Evolutionary conservation across 2,888 invertebrate genomes (phyloP), one percentile per base, ranked within the genome.

Genomic region (Drosophila sordidapex): DNA sequence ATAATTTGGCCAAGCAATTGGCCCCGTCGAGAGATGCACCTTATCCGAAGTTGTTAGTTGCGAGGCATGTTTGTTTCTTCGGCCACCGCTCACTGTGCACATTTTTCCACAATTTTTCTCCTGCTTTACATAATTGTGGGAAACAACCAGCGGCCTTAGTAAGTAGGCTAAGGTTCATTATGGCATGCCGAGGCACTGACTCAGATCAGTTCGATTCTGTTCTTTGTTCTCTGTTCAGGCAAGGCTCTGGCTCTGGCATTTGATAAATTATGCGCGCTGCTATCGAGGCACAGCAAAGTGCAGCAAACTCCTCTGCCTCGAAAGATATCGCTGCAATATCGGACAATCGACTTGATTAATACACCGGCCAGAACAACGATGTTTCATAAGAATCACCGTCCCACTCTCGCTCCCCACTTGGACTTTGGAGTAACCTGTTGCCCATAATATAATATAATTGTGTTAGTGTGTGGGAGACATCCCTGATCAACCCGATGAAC

Each of bases 141-240:
- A 87, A 87, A 90, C 86, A 81, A 87, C 87, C 87, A 79, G 87
- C 90, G 87, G 87, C 83, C 86, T 85, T 84, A 74, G 71, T 78
- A 87, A 87, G 88, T 87, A 89, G 87, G 87, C 87, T 87, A 87
- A 87, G 87, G 89, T 87, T 89, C 90, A 79, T 87, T 87, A 86
- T 85, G 86, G 87, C 86, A 86, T 85, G 80, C 87, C 89, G 78
- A 78, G 70, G 63, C 84, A 87, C 88, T 89, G 85, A 87, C 85
- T 85, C 86, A 87, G 70, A 66, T 67, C 63, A 54, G 53, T 33
- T 54, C 49, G 49, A 49, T 49, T 29, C 51, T 31, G 29, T 31
- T 21, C 35, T 54, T n/a, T 49, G 27, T 49, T 18, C 29, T 53
- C 46, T 33, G 61, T 35, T 25, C 49, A 59, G 70, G 36, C 52